Evolutionary conservation across 2,113 vertebrate genomes (phyloP), one percentile per base, ranked within the genome.

Genomic region (Struthio camelus): DNA sequence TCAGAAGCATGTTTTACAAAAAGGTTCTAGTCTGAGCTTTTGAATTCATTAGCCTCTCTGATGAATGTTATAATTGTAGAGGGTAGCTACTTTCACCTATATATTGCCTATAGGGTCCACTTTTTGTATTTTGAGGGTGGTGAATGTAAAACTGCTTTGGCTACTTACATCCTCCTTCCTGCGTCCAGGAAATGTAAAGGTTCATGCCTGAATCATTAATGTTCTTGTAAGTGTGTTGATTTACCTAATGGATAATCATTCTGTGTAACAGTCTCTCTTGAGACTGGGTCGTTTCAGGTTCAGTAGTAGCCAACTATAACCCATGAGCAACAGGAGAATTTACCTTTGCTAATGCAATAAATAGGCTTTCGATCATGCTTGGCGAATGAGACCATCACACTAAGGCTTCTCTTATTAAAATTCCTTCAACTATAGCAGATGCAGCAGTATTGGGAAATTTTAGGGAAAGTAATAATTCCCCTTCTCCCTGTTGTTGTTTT

Each of bases 401-500:
- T 85, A 51, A 67, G 81, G 54, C 51, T 86, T 94, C 72, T 88
- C 82, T 80, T 95, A 88, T 95, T 96, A 95, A 97, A 96, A 90
- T 94, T 87, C 82, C 85, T 94, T 84, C 85, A 81, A 40, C 64
- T 88, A 17, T 6, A 94, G 87, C 59, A 95, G 79, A 95, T 87
- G 51, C 34, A 76, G 66, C 75, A 96, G 79, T 80, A 46, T 23
- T 85, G 91, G 76, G 94, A 88, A 86, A 86, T 96, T 96, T 91
- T 95, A 93, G 80, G 94, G 69, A 88, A 93, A 92, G 89, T 32
- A 86, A 79, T 86, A 97, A 97, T 97, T 97, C 97, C 96, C 95
- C 4, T 73, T 95, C 51, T 97, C 96, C 95, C 95, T 95, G 92
- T 92, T 96, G 96, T 96, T 97, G 87, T 96, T 97, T 97, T 96